Percentiles rank a stretch among this genome's conserved stretches.
Evolutionary conservation across 1,140 invertebrate genomes (phyloP).

Genomic region (Drosophila burlai): DNA sequence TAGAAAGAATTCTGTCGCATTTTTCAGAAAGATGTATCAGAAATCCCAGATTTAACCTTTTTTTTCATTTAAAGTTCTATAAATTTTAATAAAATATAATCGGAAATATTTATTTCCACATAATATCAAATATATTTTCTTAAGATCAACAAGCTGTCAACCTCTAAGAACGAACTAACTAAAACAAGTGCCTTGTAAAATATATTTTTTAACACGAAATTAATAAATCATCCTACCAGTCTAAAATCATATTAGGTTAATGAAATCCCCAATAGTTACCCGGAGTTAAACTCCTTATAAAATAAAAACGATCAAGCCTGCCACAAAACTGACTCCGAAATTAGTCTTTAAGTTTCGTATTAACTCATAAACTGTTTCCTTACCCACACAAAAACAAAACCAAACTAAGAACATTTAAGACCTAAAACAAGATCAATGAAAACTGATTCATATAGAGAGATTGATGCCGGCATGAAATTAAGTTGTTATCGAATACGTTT

Average conservation of each 20-base stretch:
- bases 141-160: neutral
- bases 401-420: conserved; percentile 18
- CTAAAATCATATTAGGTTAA: neutral
- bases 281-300: neutral
- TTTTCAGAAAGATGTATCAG: neutral
- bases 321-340: conserved; percentile 22
- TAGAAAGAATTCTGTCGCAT: neutral
- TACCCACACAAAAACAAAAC: conserved; percentile 5
- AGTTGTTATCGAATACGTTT: conserved; percentile 44
- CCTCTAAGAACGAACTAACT: neutral
- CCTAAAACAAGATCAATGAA: conserved; percentile 14
- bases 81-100: neutral
- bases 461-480: conserved; percentile 40
- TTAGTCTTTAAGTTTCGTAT: conserved; percentile 17
- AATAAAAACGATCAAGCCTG: no score
- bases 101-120: neutral
- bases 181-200: neutral
- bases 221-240: neutral
- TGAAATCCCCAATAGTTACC: no score
- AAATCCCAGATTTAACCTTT: neutral
- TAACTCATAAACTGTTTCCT: conserved; percentile 20
- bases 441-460: conserved; percentile 37
- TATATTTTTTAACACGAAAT: neutral
- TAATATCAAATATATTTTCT: neutral
- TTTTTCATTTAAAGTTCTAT: neutral